Conservation (phyloP, 2,888 invertebrate genomes). For the Kuschelorhynchus macadamiae region DNA sequence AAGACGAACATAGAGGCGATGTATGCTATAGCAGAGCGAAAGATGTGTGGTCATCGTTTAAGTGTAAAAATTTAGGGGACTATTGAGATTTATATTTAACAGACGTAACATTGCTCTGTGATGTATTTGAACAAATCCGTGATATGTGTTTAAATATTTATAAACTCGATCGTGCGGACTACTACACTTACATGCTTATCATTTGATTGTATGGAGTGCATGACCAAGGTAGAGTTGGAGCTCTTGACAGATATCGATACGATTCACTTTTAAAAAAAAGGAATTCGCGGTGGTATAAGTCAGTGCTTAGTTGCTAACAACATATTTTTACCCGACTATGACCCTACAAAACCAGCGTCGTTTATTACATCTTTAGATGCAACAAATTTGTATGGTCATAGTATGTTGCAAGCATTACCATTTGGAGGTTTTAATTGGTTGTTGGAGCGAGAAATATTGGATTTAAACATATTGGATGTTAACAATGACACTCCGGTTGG, state of each 20-base stretch:
- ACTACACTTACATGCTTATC: conserved; percentile 9
- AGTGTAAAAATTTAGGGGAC: conserved; percentile 38
- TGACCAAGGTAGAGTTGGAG: conserved; percentile 26
- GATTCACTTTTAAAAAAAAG: conserved; percentile 29
- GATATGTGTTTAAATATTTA: conserved; percentile 51
- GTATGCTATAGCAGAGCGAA: conserved; percentile 16
- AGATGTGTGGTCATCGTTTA: conserved; percentile 32
- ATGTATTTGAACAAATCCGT: conserved; percentile 47
- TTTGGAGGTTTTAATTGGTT: conserved; percentile 7
- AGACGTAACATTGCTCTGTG: conserved; percentile 35
- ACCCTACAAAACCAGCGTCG: conserved; percentile 7
- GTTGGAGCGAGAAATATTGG: background rate
- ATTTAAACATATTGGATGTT: conserved; percentile 7
- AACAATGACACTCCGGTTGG: background rate
- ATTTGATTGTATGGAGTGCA: conserved; percentile 16
- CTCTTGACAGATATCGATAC: conserved; percentile 25
- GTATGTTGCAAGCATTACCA: conserved; percentile 24
- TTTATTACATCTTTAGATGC: conserved; percentile 17
- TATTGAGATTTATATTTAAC: conserved; percentile 28
- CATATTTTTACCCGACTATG: conserved; percentile 9
- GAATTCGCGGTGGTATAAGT: conserved; percentile 13
- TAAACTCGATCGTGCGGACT: conserved; percentile 51
- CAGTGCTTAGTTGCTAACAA: conserved; percentile 23
- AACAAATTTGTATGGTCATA: conserved; percentile 25
- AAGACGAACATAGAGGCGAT: background rate